phyloP scores from a whole-genome alignment of 2,113 vertebrate species.

The Spilogale gracilis region DNA sequence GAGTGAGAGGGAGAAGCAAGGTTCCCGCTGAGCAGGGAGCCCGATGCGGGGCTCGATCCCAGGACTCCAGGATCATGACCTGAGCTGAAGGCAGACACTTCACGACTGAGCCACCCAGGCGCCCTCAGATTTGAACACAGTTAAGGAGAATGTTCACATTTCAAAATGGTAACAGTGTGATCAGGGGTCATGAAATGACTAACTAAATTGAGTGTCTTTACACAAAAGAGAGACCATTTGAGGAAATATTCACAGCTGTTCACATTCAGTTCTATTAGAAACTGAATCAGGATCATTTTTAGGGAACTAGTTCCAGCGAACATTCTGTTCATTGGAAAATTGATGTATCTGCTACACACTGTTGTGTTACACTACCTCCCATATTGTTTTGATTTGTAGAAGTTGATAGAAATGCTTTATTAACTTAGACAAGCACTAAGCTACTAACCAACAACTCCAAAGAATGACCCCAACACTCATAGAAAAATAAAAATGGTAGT shows the following conservation, averaged over 20 bases:
- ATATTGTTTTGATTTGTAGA: not conserved
- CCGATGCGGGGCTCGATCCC: too few species aligned
- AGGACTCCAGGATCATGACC: too few species aligned
- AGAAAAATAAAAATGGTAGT: not conserved
- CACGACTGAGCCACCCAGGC: too few species aligned
- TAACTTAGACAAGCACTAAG: not conserved
- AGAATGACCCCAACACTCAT: not conserved
- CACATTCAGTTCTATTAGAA: not conserved
- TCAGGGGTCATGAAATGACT: conserved; percentile 4
- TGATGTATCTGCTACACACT: not conserved
- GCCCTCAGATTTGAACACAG: not conserved
- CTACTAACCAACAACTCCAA: not conserved
- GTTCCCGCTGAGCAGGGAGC: too few species aligned
- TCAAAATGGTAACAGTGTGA: not conserved
- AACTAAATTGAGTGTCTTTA: not conserved
- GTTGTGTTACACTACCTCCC: not conserved
- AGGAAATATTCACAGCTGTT: not conserved
- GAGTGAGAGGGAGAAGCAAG: too few species aligned
- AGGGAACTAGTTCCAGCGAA: not conserved
- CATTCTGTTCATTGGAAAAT: not conserved
- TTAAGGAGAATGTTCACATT: conserved; percentile 4
- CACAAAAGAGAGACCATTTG: not conserved
- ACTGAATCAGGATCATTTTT: not conserved
- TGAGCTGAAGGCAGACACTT: too few species aligned
- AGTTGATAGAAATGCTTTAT: not conserved